These are phyloP conservation scores for Drosophila recens DNA, from an alignment of 2,888 invertebrate genomes.

Conservation along the genomic window DNA sequence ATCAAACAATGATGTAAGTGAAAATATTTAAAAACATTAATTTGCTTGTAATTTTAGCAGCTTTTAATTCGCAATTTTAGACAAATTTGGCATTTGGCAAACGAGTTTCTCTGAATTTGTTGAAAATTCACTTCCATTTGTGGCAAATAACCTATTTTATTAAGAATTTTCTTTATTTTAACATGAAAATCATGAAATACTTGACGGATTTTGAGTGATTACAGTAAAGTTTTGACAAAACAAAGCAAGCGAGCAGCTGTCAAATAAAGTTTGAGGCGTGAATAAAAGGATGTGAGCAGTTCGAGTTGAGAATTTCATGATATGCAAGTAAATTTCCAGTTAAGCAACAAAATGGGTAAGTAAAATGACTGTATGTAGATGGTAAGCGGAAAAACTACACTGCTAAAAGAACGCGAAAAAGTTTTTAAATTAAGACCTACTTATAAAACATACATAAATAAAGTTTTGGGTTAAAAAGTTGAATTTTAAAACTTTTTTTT, in stretches of 20 bases:
- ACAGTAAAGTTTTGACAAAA: neutral
- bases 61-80: neutral
- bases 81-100: no score
- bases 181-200: neutral
- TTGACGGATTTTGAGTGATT: no score
- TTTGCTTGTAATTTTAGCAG: neutral
- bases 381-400: neutral
- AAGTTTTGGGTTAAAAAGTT: no score
- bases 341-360: constrained; percentile 45
- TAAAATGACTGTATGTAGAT: neutral
- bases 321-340: constrained; percentile 21
- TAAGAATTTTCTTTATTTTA: neutral
- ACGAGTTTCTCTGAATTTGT: no score
- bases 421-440: no score
- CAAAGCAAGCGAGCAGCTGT: constrained; percentile 5
- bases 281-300: constrained; percentile 22
- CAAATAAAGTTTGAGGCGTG: neutral
- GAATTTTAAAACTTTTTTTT: neutral
- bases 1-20: neutral
- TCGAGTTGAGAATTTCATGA: constrained; percentile 11
- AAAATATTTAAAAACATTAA: neutral
- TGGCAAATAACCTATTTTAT: neutral
- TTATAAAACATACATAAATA: no score
- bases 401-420: neutral
- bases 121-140: no score